These are phyloP conservation scores for Nemopilema nomurai DNA, from an alignment of 30 jellyfish, hydroid and myxozoan genomes.

Conservation along the genomic window DNA sequence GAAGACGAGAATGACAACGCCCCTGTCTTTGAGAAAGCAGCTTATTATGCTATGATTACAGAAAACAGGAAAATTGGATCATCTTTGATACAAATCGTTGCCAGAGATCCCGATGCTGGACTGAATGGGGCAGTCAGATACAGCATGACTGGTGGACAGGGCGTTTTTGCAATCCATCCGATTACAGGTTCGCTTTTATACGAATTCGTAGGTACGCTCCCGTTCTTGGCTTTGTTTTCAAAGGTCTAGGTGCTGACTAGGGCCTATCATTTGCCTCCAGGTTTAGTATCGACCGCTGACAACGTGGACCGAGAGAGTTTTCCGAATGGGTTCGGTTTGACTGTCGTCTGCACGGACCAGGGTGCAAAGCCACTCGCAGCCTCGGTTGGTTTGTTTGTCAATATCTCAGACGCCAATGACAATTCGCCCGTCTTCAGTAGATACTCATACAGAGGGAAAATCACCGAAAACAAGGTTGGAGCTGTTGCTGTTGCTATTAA, in stretches of 20 bases:
- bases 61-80: slow-evolving; percentile 71
- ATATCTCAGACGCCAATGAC: slow-evolving; percentile 65
- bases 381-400: slow-evolving; percentile 24
- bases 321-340: slow-evolving; percentile 49
- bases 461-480: slow-evolving; percentile 44
- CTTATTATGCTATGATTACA: slow-evolving; percentile 47
- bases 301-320: slow-evolving; percentile 40
- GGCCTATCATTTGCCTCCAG: not conserved
- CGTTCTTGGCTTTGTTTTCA: slow-evolving; percentile 16
- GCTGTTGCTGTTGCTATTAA: slow-evolving; percentile 58
- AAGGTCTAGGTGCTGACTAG: not conserved
- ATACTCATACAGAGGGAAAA: slow-evolving; percentile 59
- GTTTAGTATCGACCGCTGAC: slow-evolving; percentile 25
- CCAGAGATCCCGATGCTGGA: slow-evolving; percentile 57
- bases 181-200: slow-evolving; percentile 18
- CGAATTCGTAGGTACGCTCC: not conserved
- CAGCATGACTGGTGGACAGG: slow-evolving; percentile 47
- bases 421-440: slow-evolving; percentile 59
- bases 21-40: slow-evolving; percentile 46
- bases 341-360: slow-evolving; percentile 35
- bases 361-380: slow-evolving; percentile 42
- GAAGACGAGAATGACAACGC: slow-evolving; percentile 65
- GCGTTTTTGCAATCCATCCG: slow-evolving; percentile 35
- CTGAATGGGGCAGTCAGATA: slow-evolving; percentile 44
- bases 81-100: slow-evolving; percentile 35